phyloP scores from a whole-genome alignment of 1,140 invertebrate species.

The Apis laboriosa region DNA sequence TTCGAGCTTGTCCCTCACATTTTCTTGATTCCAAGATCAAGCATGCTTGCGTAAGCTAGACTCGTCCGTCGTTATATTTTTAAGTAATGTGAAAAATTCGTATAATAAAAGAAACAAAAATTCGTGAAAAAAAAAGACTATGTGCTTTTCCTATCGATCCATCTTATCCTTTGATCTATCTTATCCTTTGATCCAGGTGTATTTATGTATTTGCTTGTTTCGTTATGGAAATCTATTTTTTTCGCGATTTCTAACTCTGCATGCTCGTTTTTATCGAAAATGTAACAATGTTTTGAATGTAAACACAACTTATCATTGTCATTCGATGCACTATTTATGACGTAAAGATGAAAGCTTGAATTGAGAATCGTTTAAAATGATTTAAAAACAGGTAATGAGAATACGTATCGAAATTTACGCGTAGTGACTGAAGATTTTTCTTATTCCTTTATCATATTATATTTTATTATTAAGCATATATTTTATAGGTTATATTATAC shows the following conservation, averaged over 20 bases:
- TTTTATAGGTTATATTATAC: no score
- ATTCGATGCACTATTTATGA: no score
- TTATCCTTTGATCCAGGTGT: neutral
- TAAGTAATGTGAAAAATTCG: conserved; percentile 63
- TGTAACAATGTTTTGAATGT: no score
- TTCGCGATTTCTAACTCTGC: conserved; percentile 25
- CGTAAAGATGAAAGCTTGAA: no score
- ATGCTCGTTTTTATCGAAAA: conserved; percentile 1
- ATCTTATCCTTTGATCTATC: neutral
- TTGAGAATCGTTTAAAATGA: no score
- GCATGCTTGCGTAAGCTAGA: conserved; percentile 62
- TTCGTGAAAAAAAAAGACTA: conserved; percentile 35
- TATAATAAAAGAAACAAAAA: conserved; percentile 58
- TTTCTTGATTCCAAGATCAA: conserved; percentile 62
- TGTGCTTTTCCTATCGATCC: neutral
- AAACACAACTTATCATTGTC: no score
- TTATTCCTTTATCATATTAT: no score
- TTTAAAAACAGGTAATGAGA: no score
- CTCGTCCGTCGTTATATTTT: conserved; percentile 64
- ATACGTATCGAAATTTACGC: no score
- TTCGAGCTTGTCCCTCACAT: conserved; percentile 41
- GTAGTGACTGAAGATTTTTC: no score
- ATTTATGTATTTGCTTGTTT: conserved; percentile 6
- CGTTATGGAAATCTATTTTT: neutral
- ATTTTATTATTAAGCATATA: no score